These are phyloP conservation scores for Dione vanillae DNA, from an alignment of 2,888 invertebrate species.

Conservation along the genomic window DNA sequence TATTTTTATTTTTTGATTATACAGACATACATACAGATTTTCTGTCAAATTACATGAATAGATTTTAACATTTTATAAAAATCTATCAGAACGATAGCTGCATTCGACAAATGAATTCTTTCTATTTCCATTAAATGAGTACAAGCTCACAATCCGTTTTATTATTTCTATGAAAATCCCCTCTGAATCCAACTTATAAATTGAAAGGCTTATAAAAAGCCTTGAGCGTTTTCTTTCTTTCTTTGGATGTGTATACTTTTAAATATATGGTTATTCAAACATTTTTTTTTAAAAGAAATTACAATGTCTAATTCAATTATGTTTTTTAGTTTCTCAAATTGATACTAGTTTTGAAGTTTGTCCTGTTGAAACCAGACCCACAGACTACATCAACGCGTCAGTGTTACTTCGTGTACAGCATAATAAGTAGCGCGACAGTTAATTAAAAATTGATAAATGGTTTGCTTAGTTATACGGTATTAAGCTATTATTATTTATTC, in stretches of 20 bases:
- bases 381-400: background rate
- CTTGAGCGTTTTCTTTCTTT: background rate
- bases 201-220: slow-evolving; percentile 49
- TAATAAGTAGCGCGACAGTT: slow-evolving; percentile 33
- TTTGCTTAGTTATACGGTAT: slow-evolving; percentile 5
- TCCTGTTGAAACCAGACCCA: background rate
- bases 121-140: slow-evolving; percentile 56
- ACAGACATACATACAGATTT: background rate
- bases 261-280: background rate
- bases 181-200: slow-evolving; percentile 54
- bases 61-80: background rate
- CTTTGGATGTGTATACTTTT: background rate
- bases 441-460: slow-evolving; percentile 42
- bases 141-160: slow-evolving; percentile 51
- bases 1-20: no score
- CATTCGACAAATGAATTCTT: slow-evolving; percentile 38
- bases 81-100: background rate
- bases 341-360: background rate
- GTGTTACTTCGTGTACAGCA: slow-evolving; percentile 22
- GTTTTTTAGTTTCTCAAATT: background rate
- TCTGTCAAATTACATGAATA: background rate
- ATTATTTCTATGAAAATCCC: slow-evolving; percentile 53
- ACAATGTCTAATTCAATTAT: background rate
- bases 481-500: background rate
- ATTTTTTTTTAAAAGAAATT: background rate